phyloP scores from a whole-genome alignment of 2,113 vertebrate genomes.

The Megalops atlanticus region DNA sequence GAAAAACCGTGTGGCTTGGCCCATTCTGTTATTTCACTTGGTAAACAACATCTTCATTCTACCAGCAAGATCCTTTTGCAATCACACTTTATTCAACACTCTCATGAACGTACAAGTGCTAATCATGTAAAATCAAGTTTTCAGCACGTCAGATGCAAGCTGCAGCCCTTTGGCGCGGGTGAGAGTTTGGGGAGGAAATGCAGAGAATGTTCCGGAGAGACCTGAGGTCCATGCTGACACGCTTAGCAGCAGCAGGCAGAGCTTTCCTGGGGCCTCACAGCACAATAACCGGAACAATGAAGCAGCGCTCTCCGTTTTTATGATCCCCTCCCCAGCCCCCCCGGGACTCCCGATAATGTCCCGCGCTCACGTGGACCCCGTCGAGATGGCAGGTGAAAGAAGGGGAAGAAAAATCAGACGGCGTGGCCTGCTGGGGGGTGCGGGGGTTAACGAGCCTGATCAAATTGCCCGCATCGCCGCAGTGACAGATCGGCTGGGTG shows the following conservation, averaged over 20 bases:
- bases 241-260: background rate
- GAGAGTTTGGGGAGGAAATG: background rate
- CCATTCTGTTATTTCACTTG: background rate
- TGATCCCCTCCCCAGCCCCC: background rate
- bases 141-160: background rate
- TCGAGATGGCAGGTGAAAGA: no score
- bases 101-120: background rate
- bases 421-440: no score
- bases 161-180: background rate
- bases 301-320: no score
- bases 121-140: constrained; percentile 2
- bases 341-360: background rate
- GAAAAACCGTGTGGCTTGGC: background rate
- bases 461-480: background rate
- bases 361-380: no score
- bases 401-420: no score
- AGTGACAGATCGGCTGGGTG: background rate
- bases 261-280: background rate
- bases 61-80: background rate
- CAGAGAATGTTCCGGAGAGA: background rate
- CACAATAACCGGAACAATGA: background rate
- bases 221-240: background rate
- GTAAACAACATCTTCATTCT: background rate
- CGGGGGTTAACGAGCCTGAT: background rate
- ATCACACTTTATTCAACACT: no score